Base-by-base conservation (phyloP, 1,140 invertebrate species). In the Drosophila murphyi region DNA sequence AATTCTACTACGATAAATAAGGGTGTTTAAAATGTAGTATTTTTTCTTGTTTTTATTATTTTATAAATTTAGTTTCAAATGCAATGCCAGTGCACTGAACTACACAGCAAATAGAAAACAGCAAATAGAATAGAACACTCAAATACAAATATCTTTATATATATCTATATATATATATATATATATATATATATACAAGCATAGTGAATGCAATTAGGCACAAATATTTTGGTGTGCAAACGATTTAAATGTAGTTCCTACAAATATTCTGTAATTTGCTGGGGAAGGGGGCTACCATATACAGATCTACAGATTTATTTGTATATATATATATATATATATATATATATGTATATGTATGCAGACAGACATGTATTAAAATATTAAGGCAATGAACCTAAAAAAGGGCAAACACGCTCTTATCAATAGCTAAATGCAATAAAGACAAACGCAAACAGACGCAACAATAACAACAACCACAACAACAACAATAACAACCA, bases 81-180 rank as follows among this genome's bases (percentile, higher is more conserved):
- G 69, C 67, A 67, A 32, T 56, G 70, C 35, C 67, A 60, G 63
- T 54, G 65, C 78, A 72, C 55, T 76, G 78, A 80, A 80, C 72
- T 71, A 50, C 31, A 39, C 7, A 20, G 20, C n/a, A 67, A 43
- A 34, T 28, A 2, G 20, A 20, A 20, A 59, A 50, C 4, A n/a
- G 6, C 20, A 20, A 10, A 47, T 39, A 28, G 10, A 37, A 35
- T n/a, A 31, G n/a, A n/a, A 31, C 20, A 10, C 39, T n/a, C 8
- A 43, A 43, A 43, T 43, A 43, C 41, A 43, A 7, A 41, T 10
- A 41, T 20, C 20, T 20, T 20, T 20, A 20, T 20, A 20, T 20
- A 20, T 20, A 20, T 20, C 20, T 20, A 20, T 20, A 20, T 20
- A 20, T 20, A 20, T 20, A 20, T 20, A 20, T 20, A 20, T 20